A percentile compares a stretch with the other conserved stretches of the same genome.
These are phyloP conservation scores for Prorops nasuta DNA, from an alignment of 1,140 invertebrate species.

Conservation along the genomic window DNA sequence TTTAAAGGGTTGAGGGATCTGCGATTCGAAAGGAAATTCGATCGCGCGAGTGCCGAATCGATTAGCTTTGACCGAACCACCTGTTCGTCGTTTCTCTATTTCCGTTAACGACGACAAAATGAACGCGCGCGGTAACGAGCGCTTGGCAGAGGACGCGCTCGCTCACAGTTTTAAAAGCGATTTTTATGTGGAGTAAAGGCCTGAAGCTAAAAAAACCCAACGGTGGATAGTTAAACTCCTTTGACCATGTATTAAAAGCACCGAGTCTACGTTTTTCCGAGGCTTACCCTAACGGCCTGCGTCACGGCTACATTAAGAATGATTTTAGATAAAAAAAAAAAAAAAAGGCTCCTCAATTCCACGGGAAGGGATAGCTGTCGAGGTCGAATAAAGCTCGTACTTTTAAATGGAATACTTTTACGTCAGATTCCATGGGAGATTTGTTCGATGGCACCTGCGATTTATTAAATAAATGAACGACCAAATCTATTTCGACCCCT, in stretches of 20 bases:
- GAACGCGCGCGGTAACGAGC: neutral
- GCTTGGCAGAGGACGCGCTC: neutral
- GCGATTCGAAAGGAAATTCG: slow-evolving; percentile 14
- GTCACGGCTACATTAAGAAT: too few species aligned
- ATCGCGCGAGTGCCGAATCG: slow-evolving; percentile 28
- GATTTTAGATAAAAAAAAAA: too few species aligned
- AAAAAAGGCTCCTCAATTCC: too few species aligned
- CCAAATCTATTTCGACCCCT: too few species aligned
- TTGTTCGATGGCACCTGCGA: too few species aligned
- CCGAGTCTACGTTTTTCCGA: slow-evolving; percentile 45
- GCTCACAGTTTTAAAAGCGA: slow-evolving; percentile 30
- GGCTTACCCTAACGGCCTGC: slow-evolving; percentile 27
- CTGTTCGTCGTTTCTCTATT: slow-evolving; percentile 31
- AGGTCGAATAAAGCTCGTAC: too few species aligned
- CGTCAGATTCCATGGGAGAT: too few species aligned
- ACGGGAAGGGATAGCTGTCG: too few species aligned
- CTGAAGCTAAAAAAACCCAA: slow-evolving; percentile 13
- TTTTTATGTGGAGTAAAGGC: slow-evolving; percentile 28
- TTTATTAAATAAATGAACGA: too few species aligned
- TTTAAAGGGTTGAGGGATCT: too few species aligned
- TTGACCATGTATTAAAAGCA: slow-evolving; percentile 56
- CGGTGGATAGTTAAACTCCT: slow-evolving; percentile 35
- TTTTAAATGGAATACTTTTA: too few species aligned
- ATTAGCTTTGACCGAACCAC: slow-evolving; percentile 35
- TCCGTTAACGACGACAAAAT: slow-evolving; percentile 20